Conservation (phyloP, 2,797 vertebrate genomes). For the Tadarida brasiliensis region DNA sequence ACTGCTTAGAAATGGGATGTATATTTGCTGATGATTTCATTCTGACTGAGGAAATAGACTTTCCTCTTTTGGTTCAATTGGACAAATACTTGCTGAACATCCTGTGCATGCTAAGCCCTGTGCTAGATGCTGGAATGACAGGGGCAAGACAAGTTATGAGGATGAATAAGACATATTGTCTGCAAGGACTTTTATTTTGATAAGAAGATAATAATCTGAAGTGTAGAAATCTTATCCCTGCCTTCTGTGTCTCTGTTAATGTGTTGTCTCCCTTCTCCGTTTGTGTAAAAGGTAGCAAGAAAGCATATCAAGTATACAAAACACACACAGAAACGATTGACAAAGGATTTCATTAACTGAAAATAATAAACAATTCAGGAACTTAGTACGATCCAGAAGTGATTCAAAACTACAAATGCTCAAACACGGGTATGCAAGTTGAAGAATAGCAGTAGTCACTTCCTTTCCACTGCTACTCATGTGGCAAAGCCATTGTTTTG, state of each 20-base stretch:
- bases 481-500: neutral
- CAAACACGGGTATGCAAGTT: neutral
- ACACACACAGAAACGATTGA: neutral
- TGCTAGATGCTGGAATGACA: neutral
- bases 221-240: neutral
- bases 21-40: neutral
- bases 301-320: neutral
- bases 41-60: neutral
- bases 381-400: neutral
- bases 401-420: neutral
- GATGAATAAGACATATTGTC: neutral
- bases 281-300: neutral
- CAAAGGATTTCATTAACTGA: neutral
- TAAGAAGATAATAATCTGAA: neutral
- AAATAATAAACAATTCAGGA: neutral
- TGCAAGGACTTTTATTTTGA: neutral
- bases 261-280: neutral
- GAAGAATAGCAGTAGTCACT: neutral
- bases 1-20: neutral
- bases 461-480: neutral
- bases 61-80: neutral
- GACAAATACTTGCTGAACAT: neutral
- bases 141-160: neutral
- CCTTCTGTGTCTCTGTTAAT: neutral
- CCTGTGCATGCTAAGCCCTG: neutral